Base-by-base conservation (phyloP, 1,140 invertebrate genomes). In the Brachionus angularis region DNA sequence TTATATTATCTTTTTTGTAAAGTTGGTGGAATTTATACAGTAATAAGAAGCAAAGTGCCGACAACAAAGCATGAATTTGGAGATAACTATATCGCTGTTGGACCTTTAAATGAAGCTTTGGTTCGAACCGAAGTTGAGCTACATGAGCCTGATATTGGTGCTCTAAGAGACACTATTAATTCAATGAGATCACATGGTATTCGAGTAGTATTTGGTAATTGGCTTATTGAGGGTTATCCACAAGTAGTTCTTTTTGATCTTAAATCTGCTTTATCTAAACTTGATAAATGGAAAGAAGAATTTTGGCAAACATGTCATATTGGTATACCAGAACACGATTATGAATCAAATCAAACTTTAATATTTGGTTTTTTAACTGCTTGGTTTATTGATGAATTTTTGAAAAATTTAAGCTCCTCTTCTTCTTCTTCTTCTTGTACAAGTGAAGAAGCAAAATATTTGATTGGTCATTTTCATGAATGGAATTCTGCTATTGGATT, bases 21-120 rank as follows among this genome's bases (percentile, higher is more conserved):
- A 93, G 95, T 98, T 78, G 94, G 94, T 33, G 94, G 94, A 49
- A 97, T 98, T 79, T 99, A 99, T 79, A 98, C 96, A 0, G 96
- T 99, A 0, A 96, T 99, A 73, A 85, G 95, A 74, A 96, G 94
- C 1, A 99, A 99, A 83, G 93, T 96, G 4, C 94, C 89, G 77
- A 88, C 96, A 0, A 96, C 92, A n/a, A 92, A 91, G 0, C 93
- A 97, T 79, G 96, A 99, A 85, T 87, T 98, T 84, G 96, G 96
- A 2, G 93, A 98, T 78, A 95, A 98, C 78, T 97, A 97, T 82
- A 92, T 90, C 77, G 84, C 98, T 64, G 78, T 92, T 25, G 90
- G 90, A 74, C 96, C 96, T 0, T 98, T 96, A 79, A 97, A 96
- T 81, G 96, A 98, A 80, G 82, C 87, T 1, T 89, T 88, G 78